These are phyloP conservation scores for Melanotaenia trifasciata DNA, from an alignment of 2,797 vertebrate genomes.

Conservation along the genomic window DNA sequence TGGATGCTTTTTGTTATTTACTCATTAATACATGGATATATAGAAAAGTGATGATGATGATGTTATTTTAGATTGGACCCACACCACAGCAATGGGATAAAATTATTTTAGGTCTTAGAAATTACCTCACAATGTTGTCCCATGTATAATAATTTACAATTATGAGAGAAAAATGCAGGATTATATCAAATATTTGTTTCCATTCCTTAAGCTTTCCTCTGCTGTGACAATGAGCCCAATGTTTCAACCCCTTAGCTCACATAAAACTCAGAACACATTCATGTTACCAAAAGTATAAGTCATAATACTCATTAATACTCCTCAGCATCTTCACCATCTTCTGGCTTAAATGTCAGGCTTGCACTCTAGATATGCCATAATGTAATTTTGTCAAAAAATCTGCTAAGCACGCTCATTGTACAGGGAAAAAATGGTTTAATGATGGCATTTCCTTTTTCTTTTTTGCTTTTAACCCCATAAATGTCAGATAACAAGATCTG, in stretches of 20 bases:
- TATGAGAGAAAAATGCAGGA: neutral
- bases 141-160: neutral
- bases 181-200: neutral
- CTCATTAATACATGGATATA: no score
- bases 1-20: no score
- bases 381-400: conserved; percentile 17
- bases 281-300: neutral
- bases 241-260: neutral
- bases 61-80: neutral
- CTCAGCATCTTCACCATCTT: conserved; percentile 1
- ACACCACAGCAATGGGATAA: no score
- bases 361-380: conserved; percentile 11
- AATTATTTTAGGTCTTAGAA: neutral
- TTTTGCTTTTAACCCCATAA: neutral
- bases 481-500: neutral
- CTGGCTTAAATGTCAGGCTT: conserved; percentile 30
- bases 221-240: neutral
- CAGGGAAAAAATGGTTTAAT: conserved; percentile 13
- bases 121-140: neutral
- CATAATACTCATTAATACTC: conserved; percentile 12
- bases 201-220: neutral
- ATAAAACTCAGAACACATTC: neutral
- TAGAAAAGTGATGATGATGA: no score
- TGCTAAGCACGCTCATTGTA: conserved; percentile 1
- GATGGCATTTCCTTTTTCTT: conserved; percentile 23